phyloP scores from a whole-genome alignment of 2,797 vertebrate species.

The Sebastes matsubarae region DNA sequence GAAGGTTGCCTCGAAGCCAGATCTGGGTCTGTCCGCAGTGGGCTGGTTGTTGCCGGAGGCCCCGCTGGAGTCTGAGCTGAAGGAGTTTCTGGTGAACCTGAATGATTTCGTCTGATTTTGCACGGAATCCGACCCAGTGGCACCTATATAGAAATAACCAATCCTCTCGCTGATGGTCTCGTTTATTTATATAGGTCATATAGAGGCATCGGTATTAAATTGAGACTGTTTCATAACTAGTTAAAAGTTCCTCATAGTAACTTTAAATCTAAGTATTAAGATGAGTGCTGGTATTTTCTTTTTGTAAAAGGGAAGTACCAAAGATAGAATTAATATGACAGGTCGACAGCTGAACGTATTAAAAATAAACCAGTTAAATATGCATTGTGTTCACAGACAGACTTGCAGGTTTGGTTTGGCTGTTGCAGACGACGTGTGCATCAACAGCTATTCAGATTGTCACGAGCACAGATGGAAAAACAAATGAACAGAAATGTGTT shows the following conservation, averaged over 20 bases:
- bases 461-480: slow-evolving; percentile 58
- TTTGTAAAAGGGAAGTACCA: not conserved
- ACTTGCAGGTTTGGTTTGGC: not conserved
- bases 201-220: not conserved
- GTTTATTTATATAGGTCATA: not conserved
- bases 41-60: too few relatives aligned
- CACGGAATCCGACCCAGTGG: not conserved
- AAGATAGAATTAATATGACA: not conserved
- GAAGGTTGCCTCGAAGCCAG: too few relatives aligned
- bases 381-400: slow-evolving; percentile 2
- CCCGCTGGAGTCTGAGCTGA: too few relatives aligned
- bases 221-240: not conserved
- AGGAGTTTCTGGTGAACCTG: too few relatives aligned
- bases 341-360: not conserved
- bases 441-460: slow-evolving; percentile 34
- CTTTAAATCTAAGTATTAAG: not conserved
- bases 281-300: not conserved
- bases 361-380: slow-evolving; percentile 5
- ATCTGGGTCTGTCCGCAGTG: too few relatives aligned
- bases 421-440: slow-evolving; percentile 17
- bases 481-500: slow-evolving; percentile 54
- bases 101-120: not conserved
- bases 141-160: not conserved
- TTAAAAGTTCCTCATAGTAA: not conserved
- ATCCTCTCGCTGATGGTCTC: not conserved